Conservation (phyloP, 2,797 vertebrate genomes). For the Scarus forsteni region DNA sequence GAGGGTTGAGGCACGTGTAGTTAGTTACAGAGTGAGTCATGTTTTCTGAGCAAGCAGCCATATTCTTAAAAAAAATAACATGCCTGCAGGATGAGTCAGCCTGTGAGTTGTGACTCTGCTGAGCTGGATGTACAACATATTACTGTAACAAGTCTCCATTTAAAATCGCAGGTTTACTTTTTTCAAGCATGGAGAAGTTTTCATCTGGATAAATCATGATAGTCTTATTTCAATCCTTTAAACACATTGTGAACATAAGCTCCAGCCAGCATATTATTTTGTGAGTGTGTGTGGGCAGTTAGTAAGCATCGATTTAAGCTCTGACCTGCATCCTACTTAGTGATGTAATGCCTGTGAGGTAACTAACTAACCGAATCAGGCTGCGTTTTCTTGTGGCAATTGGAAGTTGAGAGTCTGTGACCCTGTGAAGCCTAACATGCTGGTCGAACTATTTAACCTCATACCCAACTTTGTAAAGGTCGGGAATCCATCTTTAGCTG, state of each 20-base stretch:
- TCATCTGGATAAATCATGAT: background rate
- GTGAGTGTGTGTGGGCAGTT: background rate
- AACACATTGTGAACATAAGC: background rate
- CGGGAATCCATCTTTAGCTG: slow-evolving; percentile 45
- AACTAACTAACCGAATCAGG: slow-evolving; percentile 6
- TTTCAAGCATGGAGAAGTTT: background rate
- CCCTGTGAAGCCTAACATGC: background rate
- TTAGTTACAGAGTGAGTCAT: slow-evolving; percentile 30
- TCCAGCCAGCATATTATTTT: background rate
- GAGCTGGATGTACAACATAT: background rate
- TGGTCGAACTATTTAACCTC: slow-evolving; percentile 8
- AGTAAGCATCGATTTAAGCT: background rate
- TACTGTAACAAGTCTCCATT: background rate
- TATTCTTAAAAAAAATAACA: slow-evolving; percentile 43
- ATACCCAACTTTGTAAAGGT: slow-evolving; percentile 34
- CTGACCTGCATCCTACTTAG: background rate
- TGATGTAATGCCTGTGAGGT: slow-evolving; percentile 29
- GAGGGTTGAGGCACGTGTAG: background rate
- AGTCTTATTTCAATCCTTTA: background rate
- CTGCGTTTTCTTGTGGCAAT: slow-evolving; percentile 11
- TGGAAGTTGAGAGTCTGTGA: background rate
- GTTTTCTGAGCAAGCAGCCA: slow-evolving; percentile 13
- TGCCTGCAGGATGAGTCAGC: slow-evolving; percentile 69
- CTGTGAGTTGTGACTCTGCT: background rate
- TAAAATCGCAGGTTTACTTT: background rate